Conservation (phyloP, 1,140 invertebrate genomes). For the Cardiocondyla obscurior region DNA sequence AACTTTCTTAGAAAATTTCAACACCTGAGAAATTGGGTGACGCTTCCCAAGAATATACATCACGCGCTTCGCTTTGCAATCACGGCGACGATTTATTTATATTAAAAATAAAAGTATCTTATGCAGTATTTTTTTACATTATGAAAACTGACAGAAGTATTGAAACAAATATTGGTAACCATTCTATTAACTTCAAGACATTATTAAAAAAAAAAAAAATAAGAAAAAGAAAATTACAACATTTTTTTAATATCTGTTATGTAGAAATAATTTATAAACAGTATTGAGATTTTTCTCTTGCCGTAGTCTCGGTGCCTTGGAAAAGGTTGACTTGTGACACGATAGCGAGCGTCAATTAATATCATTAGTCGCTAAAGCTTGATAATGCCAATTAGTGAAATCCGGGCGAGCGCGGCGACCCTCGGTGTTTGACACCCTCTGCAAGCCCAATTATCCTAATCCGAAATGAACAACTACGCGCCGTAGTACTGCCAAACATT, state of each 20-base stretch:
- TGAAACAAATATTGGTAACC: neutral
- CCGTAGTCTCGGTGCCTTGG: neutral
- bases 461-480: constrained; percentile 62
- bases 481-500: constrained; percentile 37
- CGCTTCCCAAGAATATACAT: neutral
- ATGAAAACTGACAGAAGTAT: neutral
- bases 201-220: too few relatives aligned
- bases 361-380: constrained; percentile 64
- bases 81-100: neutral
- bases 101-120: neutral
- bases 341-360: constrained; percentile 66
- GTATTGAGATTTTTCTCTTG: neutral
- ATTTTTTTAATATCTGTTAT: too few relatives aligned
- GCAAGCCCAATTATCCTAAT: constrained; percentile 68
- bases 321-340: constrained; percentile 46
- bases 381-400: constrained; percentile 77
- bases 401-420: constrained; percentile 66
- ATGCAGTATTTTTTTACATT: neutral
- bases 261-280: neutral
- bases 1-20: neutral
- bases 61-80: neutral
- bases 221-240: too few relatives aligned
- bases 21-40: neutral
- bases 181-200: neutral
- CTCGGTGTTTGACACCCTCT: constrained; percentile 60